phyloP scores from a whole-genome alignment of 2,888 invertebrate species.

The Thymelicus sylvestris region DNA sequence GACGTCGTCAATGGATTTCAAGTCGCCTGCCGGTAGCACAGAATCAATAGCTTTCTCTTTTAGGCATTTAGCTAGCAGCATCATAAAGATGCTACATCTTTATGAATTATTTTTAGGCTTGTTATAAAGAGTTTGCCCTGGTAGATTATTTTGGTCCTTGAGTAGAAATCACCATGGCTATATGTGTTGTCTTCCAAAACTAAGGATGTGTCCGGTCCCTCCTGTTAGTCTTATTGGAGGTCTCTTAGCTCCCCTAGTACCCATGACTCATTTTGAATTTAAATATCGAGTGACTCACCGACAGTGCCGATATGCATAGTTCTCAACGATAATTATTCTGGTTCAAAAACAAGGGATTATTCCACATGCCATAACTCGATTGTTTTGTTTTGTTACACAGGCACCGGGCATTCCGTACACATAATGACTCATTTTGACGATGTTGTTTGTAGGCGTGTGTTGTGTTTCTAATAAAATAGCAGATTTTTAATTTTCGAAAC shows the following conservation, averaged over 20 bases:
- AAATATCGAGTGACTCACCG: background rate
- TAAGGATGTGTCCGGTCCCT: too few relatives aligned
- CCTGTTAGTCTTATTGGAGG: too few relatives aligned
- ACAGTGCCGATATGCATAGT: background rate
- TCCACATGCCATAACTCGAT: background rate
- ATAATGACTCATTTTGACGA: background rate
- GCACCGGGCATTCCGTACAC: background rate
- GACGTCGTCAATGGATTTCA: constrained; percentile 11
- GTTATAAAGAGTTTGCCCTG: too few relatives aligned
- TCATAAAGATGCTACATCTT: too few relatives aligned
- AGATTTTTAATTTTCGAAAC: too few relatives aligned
- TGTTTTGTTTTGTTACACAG: background rate
- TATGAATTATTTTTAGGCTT: too few relatives aligned
- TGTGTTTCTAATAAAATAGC: too few relatives aligned
- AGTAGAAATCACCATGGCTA: too few relatives aligned
- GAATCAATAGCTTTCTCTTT: constrained; percentile 26
- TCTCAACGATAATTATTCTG: background rate
- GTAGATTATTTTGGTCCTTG: too few relatives aligned
- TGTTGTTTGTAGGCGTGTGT: background rate
- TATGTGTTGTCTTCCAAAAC: too few relatives aligned
- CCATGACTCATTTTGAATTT: too few relatives aligned
- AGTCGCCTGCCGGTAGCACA: constrained; percentile 15
- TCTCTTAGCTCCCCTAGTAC: too few relatives aligned
- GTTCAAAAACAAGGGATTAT: background rate
- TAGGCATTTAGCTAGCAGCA: constrained; percentile 2